phyloP scores from a whole-genome alignment of 2,888 invertebrate genomes.

The Masnerella sp. region DNA sequence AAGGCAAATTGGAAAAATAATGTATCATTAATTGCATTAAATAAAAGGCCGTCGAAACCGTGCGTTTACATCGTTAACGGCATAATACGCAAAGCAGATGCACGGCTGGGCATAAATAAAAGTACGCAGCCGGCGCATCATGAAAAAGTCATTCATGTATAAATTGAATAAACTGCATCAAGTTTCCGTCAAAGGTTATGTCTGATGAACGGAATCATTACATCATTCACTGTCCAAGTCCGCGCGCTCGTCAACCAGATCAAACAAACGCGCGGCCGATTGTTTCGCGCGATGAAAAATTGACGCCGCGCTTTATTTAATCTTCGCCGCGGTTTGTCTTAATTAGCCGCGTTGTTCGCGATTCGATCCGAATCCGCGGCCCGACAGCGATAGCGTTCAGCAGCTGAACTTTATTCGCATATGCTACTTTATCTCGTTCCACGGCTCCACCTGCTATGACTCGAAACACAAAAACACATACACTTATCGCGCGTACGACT shows the following conservation, averaged over 20 bases:
- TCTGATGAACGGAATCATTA: slow-evolving; percentile 44
- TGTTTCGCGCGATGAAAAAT: slow-evolving; percentile 23
- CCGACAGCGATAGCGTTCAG: slow-evolving; percentile 15
- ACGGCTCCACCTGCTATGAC: slow-evolving; percentile 45
- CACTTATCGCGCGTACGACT: slow-evolving; percentile 35
- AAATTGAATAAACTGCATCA: slow-evolving; percentile 38
- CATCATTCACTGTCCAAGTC: slow-evolving; percentile 43
- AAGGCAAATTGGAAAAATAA: too few relatives aligned
- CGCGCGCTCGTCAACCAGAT: slow-evolving; percentile 28
- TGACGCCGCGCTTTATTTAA: slow-evolving; percentile 18
- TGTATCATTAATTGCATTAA: too few relatives aligned
- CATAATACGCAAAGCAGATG: neutral
- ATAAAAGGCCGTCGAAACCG: too few relatives aligned
- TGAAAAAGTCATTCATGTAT: slow-evolving; percentile 29
- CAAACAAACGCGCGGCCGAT: slow-evolving; percentile 24
- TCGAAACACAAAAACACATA: slow-evolving; percentile 41
- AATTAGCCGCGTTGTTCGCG: slow-evolving; percentile 25
- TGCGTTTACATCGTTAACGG: slow-evolving; percentile 1
- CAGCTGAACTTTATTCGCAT: slow-evolving; percentile 42
- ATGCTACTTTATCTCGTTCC: slow-evolving; percentile 39
- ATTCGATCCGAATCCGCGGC: slow-evolving; percentile 13
- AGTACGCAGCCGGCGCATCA: slow-evolving; percentile 8
- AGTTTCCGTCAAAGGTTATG: slow-evolving; percentile 39
- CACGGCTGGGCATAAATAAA: slow-evolving; percentile 9
- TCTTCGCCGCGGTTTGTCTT: slow-evolving; percentile 21